A percentile compares a stretch with the other conserved stretches of the same genome.
These are phyloP conservation scores for Cherax destructor DNA, from an alignment of 1,140 invertebrate species.

Conservation along the genomic window DNA sequence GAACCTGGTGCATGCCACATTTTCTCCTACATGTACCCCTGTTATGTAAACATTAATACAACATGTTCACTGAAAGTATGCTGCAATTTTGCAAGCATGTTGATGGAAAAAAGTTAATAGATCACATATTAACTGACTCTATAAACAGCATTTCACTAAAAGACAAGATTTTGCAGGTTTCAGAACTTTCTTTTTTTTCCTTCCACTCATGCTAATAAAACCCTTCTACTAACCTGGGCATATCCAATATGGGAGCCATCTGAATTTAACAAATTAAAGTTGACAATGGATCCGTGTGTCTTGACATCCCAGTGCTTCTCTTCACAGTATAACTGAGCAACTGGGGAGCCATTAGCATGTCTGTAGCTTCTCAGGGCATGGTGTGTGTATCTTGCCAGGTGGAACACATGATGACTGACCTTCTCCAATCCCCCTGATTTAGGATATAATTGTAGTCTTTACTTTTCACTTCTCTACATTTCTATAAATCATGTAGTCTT, in stretches of 20 bases:
- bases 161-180: too few relatives aligned
- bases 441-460: background rate
- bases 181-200: too few relatives aligned
- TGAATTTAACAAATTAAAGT: conserved; percentile 89
- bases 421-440: conserved; percentile 80
- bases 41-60: too few relatives aligned
- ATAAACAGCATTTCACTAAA: too few relatives aligned
- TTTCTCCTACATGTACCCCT: too few relatives aligned
- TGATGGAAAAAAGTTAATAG: too few relatives aligned
- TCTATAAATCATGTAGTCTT: too few relatives aligned
- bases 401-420: conserved; percentile 86
- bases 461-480: background rate
- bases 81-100: too few relatives aligned
- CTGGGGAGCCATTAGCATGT: conserved; percentile 85
- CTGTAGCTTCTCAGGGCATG: conserved; percentile 80
- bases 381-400: conserved; percentile 85
- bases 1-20: too few relatives aligned
- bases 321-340: conserved; percentile 83
- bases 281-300: conserved; percentile 89
- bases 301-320: conserved; percentile 82
- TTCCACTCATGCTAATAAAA: too few relatives aligned
- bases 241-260: conserved; percentile 90
- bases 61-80: too few relatives aligned
- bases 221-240: conserved; percentile 81
- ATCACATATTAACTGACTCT: too few relatives aligned